Evolutionary conservation across 2,113 vertebrate species (phyloP), one percentile per base, ranked within the genome.

Genomic region (human): DNA sequence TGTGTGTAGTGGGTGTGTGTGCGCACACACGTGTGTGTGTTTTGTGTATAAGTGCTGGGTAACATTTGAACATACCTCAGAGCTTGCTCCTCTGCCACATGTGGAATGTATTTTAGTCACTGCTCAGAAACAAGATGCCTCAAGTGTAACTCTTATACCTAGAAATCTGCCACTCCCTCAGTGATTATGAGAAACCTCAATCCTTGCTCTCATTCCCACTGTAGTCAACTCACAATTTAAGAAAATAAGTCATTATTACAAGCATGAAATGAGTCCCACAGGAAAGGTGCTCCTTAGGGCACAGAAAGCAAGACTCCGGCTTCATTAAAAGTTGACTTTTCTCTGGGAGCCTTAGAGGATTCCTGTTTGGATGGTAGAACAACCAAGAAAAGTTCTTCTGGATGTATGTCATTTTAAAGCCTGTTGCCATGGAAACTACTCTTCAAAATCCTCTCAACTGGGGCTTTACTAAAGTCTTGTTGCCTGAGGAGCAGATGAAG

Each of bases 241-340:
- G 72, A 90, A 95, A 97, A 90, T 30, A 82, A 87, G 18, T 88
- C 35, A 80, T 91, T 73, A 75, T 73, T 32, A 90, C 48, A 83
- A 89, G 64, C 48, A 23, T 76, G 66, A 94, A 97, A 91, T 79
- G 10, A 93, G 68, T 27, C 97, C 91, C 93, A 70, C 8, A 72
- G 93, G 96, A 96, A 70, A 94, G 11, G 35, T 40, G n/a, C n/a
- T 75, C 84, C 73, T 78, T 81, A 86, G 78, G 86, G 79, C 25
- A 61, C 91, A 87, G 82, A 84, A 55, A 93, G 27, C 35, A 78
- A 94, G 61, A 64, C 50, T 55, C 55, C 14, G 8, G 40, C 66
- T 87, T 96, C 91, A 93, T 97, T 97, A 97, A 91, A 95, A 97
- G 89, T 83, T 97, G 89, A 89, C 89, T 96, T 95, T 95, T 91